phyloP scores from a whole-genome alignment of 2,888 invertebrate species.

The Ectobius pallidus region DNA sequence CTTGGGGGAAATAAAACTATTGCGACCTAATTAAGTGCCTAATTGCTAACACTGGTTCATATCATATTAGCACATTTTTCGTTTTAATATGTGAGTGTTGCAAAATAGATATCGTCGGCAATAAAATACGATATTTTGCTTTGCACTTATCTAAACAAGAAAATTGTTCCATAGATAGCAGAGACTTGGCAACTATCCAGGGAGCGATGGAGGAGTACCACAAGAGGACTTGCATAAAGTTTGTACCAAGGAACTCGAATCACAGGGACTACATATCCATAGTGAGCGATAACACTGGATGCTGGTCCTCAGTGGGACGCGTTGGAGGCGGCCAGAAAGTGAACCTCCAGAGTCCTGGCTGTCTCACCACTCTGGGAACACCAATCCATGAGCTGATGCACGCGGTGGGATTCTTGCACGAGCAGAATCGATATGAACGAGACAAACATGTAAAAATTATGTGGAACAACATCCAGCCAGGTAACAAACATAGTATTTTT shows the following conservation, averaged over 20 bases:
- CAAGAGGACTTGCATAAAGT: constrained; percentile 74
- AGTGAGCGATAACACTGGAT: constrained; percentile 72
- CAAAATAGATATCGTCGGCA: neutral
- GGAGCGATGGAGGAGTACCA: constrained; percentile 77
- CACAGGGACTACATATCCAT: constrained; percentile 74
- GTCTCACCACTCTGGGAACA: constrained; percentile 74
- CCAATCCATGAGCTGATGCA: constrained; percentile 82
- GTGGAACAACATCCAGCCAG: constrained; percentile 71
- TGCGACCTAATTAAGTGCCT: no score
- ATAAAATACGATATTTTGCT: neutral
- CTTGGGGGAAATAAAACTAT: no score
- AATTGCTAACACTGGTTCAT: no score
- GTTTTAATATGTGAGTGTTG: no score
- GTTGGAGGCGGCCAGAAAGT: constrained; percentile 63
- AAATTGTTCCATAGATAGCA: no score
- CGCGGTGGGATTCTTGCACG: constrained; percentile 79
- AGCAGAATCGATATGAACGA: constrained; percentile 79
- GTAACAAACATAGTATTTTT: no score
- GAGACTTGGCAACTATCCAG: constrained; percentile 67
- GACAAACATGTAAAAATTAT: constrained; percentile 70
- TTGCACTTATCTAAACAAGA: no score
- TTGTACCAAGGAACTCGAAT: constrained; percentile 64
- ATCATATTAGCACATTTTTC: no score
- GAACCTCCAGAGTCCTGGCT: constrained; percentile 71
- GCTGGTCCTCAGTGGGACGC: constrained; percentile 82